Percentiles rank a stretch among this genome's conserved stretches.
Evolutionary conservation across 2,888 invertebrate genomes (phyloP).

Genomic region (Coleophora deauratella): DNA sequence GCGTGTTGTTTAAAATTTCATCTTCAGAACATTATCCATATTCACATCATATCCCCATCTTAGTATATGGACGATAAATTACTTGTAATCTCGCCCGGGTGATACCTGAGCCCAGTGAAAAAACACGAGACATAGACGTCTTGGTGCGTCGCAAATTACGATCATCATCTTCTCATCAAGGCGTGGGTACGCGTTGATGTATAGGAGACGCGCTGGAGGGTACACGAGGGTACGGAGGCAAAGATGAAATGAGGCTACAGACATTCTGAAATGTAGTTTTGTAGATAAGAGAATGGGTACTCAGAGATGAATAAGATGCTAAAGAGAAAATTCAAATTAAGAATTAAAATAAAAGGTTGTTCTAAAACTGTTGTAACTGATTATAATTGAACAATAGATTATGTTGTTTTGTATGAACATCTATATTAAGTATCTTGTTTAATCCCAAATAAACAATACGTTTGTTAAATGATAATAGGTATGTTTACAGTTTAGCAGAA

Average conservation of each 20-base stretch:
- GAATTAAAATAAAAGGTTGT: too few species aligned
- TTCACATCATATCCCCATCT: constrained; percentile 34
- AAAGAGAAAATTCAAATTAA: too few species aligned
- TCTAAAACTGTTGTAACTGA: too few species aligned
- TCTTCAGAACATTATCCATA: constrained; percentile 27
- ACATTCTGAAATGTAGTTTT: background rate
- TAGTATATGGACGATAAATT: constrained; percentile 63
- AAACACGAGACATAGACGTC: constrained; percentile 74
- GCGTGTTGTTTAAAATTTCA: constrained; percentile 17
- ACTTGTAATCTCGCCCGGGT: constrained; percentile 70
- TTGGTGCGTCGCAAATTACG: constrained; percentile 73
- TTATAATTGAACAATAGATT: too few species aligned
- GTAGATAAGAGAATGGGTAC: constrained; percentile 6
- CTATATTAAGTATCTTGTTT: too few species aligned
- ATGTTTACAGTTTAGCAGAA: too few species aligned
- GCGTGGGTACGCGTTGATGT: constrained; percentile 69
- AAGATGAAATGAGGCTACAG: background rate
- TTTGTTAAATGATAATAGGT: too few species aligned
- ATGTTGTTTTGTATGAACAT: too few species aligned
- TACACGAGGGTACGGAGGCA: constrained; percentile 26
- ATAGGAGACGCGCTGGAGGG: constrained; percentile 52
- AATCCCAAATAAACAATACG: too few species aligned
- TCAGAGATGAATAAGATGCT: constrained; percentile 4
- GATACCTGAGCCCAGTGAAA: constrained; percentile 71
- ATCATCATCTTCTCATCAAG: constrained; percentile 74